phyloP scores from a whole-genome alignment of 2,113 vertebrate genomes.

The Macaca nemestrina region DNA sequence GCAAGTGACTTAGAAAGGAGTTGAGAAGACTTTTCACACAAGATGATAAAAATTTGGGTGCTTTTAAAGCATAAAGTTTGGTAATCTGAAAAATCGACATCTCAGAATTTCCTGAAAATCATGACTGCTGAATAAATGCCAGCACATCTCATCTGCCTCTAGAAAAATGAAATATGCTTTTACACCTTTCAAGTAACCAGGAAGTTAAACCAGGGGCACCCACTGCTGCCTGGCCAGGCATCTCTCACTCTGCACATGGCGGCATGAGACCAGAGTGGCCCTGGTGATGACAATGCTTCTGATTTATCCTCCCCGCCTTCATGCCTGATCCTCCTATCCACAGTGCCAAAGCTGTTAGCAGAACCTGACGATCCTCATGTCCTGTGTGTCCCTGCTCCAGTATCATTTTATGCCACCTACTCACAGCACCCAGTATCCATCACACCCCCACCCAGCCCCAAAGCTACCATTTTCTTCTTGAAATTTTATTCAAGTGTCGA shows the following conservation, averaged over 20 bases:
- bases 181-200: not conserved
- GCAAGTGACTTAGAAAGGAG: not conserved
- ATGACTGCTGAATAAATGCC: not conserved
- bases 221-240: not conserved
- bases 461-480: not conserved
- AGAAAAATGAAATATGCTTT: not conserved
- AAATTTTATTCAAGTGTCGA: not conserved
- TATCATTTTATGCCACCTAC: not conserved
- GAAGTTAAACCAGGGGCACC: not conserved
- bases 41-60: not conserved
- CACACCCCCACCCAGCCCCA: no score
- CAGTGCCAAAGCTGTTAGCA: not conserved
- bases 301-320: accelerated
- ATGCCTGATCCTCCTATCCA: accelerated
- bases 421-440: not conserved
- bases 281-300: accelerated
- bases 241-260: not conserved
- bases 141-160: not conserved
- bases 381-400: accelerated
- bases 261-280: not conserved
- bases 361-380: accelerated
- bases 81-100: not conserved
- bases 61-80: not conserved
- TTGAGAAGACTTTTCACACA: not conserved
- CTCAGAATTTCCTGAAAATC: not conserved